A percentile compares a stretch with the other conserved stretches of the same genome.
These are phyloP conservation scores for Myotis myotis DNA, from an alignment of 2,797 vertebrate species.

Conservation along the genomic window DNA sequence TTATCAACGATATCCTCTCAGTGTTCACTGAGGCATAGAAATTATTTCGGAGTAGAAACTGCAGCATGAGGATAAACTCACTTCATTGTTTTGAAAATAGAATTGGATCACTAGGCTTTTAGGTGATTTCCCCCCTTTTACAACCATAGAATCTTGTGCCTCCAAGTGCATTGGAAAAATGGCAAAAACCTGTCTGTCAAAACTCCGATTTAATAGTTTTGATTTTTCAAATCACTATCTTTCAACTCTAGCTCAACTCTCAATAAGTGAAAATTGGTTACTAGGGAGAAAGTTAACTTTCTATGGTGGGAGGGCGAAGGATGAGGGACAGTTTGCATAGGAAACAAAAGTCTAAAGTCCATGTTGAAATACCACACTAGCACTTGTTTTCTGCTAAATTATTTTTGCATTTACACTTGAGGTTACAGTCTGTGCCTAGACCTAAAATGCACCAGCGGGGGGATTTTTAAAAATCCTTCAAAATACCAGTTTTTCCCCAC, in stretches of 20 bases:
- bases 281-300: constrained; percentile 78
- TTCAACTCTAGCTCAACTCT: constrained; percentile 68
- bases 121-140: constrained; percentile 67
- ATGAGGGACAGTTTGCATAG: constrained; percentile 76
- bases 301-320: constrained; percentile 28
- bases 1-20: constrained; percentile 74
- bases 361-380: constrained; percentile 74
- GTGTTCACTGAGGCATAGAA: constrained; percentile 77
- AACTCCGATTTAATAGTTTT: constrained; percentile 41
- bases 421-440: constrained; percentile 89
- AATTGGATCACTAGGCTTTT: constrained; percentile 61
- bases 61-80: constrained; percentile 60
- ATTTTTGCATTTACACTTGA: constrained; percentile 84
- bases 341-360: constrained; percentile 77
- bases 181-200: constrained; percentile 64
- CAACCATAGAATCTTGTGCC: constrained; percentile 80
- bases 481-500: constrained; percentile 86
- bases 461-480: constrained; percentile 86
- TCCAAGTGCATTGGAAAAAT: constrained; percentile 72
- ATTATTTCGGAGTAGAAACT: constrained; percentile 72
- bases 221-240: not conserved
- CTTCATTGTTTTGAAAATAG: constrained; percentile 63
- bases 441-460: constrained; percentile 89
- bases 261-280: constrained; percentile 64
- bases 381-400: constrained; percentile 81